phyloP scores from a whole-genome alignment of 2,888 invertebrate genomes.

The Drosophila macrospina region DNA sequence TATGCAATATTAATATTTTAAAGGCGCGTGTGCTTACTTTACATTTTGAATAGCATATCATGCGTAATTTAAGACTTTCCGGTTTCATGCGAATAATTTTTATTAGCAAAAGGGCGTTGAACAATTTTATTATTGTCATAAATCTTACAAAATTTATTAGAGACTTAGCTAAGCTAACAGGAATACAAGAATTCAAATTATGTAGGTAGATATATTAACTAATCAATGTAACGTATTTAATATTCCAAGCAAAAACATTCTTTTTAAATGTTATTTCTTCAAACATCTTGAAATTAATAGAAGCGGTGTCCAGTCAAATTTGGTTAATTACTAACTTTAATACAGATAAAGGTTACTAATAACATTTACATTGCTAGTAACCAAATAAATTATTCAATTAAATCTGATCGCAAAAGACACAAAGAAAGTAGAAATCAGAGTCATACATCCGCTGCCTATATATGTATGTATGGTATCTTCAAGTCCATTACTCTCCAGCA shows the following conservation, averaged over 20 bases:
- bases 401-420: not conserved
- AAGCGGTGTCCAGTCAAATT: too few species aligned
- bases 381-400: not conserved
- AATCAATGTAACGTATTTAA: too few species aligned
- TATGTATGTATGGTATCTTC: not conserved
- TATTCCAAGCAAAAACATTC: too few species aligned
- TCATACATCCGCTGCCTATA: not conserved
- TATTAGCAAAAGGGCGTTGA: not conserved
- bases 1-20: slow-evolving; percentile 20
- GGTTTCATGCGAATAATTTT: not conserved
- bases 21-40: slow-evolving; percentile 8
- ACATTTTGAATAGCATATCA: slow-evolving; percentile 8
- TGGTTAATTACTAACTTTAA: too few species aligned
- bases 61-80: slow-evolving; percentile 24
- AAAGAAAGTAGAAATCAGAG: not conserved
- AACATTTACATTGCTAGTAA: too few species aligned
- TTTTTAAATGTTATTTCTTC: too few species aligned
- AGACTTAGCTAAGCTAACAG: too few species aligned
- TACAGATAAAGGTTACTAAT: too few species aligned
- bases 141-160: not conserved
- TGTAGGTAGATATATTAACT: too few species aligned
- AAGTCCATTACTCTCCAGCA: not conserved
- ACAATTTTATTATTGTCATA: not conserved
- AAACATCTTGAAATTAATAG: too few species aligned
- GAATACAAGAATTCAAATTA: too few species aligned